Base-by-base conservation (phyloP, 2,888 invertebrate species). In the Diploptera punctata region DNA sequence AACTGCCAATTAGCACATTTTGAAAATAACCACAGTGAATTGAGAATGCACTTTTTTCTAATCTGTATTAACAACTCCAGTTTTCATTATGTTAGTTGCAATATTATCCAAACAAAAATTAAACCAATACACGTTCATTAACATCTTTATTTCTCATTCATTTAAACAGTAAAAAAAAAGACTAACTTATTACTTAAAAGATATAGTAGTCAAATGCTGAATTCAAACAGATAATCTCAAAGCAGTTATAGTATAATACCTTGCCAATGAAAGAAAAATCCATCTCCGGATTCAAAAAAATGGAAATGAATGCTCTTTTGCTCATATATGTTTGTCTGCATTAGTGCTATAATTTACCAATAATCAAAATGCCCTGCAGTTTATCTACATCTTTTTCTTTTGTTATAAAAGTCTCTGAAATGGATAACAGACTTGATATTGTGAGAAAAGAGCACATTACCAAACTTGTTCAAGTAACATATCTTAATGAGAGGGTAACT, bases 301-400 rank as follows among this genome's bases (percentile, higher is more conserved):
- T 65, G 65, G 65, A 65, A 65, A 65, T 47, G 13, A 65, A 65
- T 65, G 65, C 65, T 65, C 65, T 65, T 65, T 65, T 65, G 65
- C 65, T 65, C 65, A 65, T 44, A 44, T 33, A 62, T 43, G 62
- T 62, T 65, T 44, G 65, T 65, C 65, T 65, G 44, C 18, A 57
- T 29, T 24, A 65, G 26, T 44, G 21, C 33, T 38, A n/a, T 43
- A 44, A 26, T 5, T 33, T 33, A 33, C 10, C 10, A 33, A 7
- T 33, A 33, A n/a, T n/a, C n/a, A n/a, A 33, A 62, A 38, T 62
- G 62, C 62, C 62, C 62, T 47, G 65, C 65, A 65, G 44, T 65
- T 65, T 62, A 1, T 29, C 38, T 16, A 44, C 19, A 44, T 21
- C 33, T 33, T 33, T 33, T 33, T 5, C 33, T n/a, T n/a, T n/a